Conservation (phyloP, 2,797 vertebrate genomes). For the Brotula barbata region DNA sequence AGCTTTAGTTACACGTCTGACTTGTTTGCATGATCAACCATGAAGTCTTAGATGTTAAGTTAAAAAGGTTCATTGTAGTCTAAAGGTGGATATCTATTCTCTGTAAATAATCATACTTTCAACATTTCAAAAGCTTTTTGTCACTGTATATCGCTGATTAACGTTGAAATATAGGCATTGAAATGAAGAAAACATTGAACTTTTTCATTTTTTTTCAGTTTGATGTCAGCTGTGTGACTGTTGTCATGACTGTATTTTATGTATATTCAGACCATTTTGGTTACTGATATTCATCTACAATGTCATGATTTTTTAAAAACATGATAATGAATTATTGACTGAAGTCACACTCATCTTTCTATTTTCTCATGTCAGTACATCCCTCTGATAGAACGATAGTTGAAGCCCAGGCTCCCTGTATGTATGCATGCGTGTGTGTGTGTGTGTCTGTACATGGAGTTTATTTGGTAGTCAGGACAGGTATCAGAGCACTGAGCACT, state of each 20-base stretch:
- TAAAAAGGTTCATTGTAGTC: background rate
- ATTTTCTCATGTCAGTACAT: slow-evolving; percentile 43
- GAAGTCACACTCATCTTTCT: slow-evolving; percentile 16
- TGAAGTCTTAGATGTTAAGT: background rate
- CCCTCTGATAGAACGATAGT: slow-evolving; percentile 36
- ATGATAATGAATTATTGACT: slow-evolving; percentile 24
- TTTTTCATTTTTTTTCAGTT: no score
- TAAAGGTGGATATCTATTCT: no score
- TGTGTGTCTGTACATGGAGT: slow-evolving; percentile 7
- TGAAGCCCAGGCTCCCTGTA: slow-evolving; percentile 21
- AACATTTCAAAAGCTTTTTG: no score
- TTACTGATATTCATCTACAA: background rate
- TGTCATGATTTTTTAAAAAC: slow-evolving; percentile 12
- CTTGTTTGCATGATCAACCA: slow-evolving; percentile 40
- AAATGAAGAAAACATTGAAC: no score
- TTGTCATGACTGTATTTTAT: background rate
- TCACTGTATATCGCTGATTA: no score
- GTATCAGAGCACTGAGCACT: slow-evolving; percentile 49
- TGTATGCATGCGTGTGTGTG: slow-evolving; percentile 21
- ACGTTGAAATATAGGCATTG: no score
- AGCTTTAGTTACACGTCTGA: slow-evolving; percentile 36
- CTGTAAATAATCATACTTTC: no score
- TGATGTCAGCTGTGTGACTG: no score
- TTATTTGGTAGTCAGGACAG: slow-evolving; percentile 73
- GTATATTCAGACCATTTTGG: background rate